Percentiles rank a stretch among this genome's conserved stretches.
phyloP scores from a whole-genome alignment of 2,797 vertebrate genomes.

The Esox masquinongy region DNA sequence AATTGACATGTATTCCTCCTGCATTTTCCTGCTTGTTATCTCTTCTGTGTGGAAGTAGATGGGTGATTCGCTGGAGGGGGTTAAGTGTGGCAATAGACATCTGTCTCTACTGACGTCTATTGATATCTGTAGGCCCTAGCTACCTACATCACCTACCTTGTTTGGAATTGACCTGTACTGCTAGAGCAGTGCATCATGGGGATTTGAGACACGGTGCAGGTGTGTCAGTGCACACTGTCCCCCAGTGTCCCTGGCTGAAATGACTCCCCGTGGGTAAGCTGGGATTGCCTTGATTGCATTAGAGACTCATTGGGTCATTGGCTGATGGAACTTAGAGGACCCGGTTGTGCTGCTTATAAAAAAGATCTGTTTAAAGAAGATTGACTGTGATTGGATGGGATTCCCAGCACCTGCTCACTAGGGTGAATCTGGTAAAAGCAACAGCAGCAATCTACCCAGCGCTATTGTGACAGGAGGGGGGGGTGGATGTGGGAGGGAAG shows the following conservation, averaged over 20 bases:
- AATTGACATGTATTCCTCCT: slow-evolving; percentile 52
- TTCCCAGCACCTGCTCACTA: slow-evolving; percentile 72
- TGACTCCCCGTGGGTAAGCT: slow-evolving; percentile 70
- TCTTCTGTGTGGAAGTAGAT: slow-evolving; percentile 3
- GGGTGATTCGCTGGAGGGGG: not conserved
- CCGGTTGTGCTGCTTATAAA: slow-evolving; percentile 68
- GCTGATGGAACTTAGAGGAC: slow-evolving; percentile 74
- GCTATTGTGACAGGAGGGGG: slow-evolving; percentile 66
- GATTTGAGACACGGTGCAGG: slow-evolving; percentile 70
- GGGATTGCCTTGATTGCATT: slow-evolving; percentile 76
- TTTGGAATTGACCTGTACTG: slow-evolving; percentile 36
- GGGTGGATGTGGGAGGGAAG: slow-evolving; percentile 55
- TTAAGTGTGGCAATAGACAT: not conserved
- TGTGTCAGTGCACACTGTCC: slow-evolving; percentile 62
- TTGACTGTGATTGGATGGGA: slow-evolving; percentile 76
- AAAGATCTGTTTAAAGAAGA: slow-evolving; percentile 76
- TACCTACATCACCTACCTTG: not conserved
- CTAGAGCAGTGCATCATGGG: slow-evolving; percentile 60
- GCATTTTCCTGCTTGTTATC: not conserved
- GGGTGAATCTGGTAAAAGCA: slow-evolving; percentile 66
- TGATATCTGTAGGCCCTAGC: not conserved
- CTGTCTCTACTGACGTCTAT: not conserved
- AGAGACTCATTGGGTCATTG: slow-evolving; percentile 73
- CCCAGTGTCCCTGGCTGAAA: slow-evolving; percentile 67
- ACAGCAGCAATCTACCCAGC: slow-evolving; percentile 60